A percentile compares a stretch with the other conserved stretches of the same genome.
These are phyloP conservation scores for Eulemur albifrons DNA, from an alignment of 2,797 vertebrate genomes.

Conservation along the genomic window DNA sequence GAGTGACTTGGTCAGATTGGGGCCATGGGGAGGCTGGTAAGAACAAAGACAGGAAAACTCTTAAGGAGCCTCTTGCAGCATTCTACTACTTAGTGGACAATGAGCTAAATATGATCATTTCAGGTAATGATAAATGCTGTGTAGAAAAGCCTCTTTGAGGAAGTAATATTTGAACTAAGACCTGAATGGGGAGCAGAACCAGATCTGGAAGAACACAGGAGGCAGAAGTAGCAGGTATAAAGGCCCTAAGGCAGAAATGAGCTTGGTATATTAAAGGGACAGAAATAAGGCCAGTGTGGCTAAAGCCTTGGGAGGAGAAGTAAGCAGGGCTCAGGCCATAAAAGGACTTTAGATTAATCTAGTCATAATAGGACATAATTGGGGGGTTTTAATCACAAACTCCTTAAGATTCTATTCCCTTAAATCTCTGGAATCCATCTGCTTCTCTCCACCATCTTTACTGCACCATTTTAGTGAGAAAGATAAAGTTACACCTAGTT, in stretches of 20 bases:
- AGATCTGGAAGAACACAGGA: neutral
- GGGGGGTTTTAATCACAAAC: neutral
- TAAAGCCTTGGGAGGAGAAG: neutral
- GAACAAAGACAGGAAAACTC: neutral
- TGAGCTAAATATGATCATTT: no score
- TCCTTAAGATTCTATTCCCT: neutral
- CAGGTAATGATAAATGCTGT: no score
- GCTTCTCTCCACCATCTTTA: neutral
- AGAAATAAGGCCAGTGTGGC: neutral
- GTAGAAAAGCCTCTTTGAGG: no score
- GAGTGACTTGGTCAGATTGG: neutral
- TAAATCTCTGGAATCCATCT: constrained; percentile 14
- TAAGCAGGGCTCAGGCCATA: neutral
- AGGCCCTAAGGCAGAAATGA: neutral
- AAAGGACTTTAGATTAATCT: neutral
- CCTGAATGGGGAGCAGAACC: neutral
- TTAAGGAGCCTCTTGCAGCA: neutral
- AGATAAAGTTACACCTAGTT: neutral
- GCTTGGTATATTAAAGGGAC: neutral
- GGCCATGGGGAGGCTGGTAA: neutral
- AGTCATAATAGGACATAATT: neutral
- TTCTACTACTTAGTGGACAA: neutral
- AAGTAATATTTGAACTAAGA: neutral
- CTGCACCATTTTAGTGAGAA: constrained; percentile 6
- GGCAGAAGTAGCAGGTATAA: neutral